Evolutionary conservation across 1,140 invertebrate genomes (phyloP).

Genomic region (Drosophila subobscura): DNA sequence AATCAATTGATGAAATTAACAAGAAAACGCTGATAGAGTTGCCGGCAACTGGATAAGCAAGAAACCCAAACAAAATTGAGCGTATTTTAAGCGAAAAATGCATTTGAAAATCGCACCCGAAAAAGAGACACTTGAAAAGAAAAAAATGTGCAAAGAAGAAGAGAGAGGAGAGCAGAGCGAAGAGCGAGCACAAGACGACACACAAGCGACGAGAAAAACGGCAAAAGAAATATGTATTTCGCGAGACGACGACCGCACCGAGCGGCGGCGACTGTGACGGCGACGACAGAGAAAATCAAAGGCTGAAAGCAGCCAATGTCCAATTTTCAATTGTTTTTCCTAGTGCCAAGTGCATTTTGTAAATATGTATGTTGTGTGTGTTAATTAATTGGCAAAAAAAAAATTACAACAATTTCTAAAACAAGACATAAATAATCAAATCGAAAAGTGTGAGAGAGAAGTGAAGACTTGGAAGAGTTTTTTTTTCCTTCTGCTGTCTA

Average conservation of each 20-base stretch:
- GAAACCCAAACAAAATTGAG: conserved; percentile 45
- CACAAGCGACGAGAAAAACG: conserved; percentile 69
- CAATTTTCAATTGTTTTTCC: conserved; percentile 74
- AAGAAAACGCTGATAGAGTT: conserved; percentile 55
- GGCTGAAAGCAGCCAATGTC: conserved; percentile 67
- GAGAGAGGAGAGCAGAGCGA: conserved; percentile 57
- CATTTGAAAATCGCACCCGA: conserved; percentile 58
- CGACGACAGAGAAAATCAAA: conserved; percentile 19
- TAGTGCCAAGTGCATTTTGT: conserved; percentile 62
- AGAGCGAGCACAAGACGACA: conserved; percentile 61
- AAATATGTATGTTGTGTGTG: conserved; percentile 38
- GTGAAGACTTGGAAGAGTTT: conserved; percentile 11
- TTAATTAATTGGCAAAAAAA: conserved; percentile 68
- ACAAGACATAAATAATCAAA: conserved; percentile 36
- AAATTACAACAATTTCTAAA: conserved; percentile 38
- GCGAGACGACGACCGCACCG: conserved; percentile 64
- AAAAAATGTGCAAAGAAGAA: conserved; percentile 80
- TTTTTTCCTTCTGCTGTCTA: conserved; percentile 39
- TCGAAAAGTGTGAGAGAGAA: conserved; percentile 40
- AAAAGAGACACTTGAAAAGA: conserved; percentile 75
- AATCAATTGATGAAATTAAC: conserved; percentile 60
- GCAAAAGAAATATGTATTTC: conserved; percentile 83
- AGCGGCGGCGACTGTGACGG: conserved; percentile 9
- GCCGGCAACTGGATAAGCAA: conserved; percentile 48
- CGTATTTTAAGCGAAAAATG: conserved; percentile 71